A percentile compares a stretch with the other conserved stretches of the same genome.
These are phyloP conservation scores for Limnephilus lunatus DNA, from an alignment of 2,888 invertebrate species.

Conservation along the genomic window DNA sequence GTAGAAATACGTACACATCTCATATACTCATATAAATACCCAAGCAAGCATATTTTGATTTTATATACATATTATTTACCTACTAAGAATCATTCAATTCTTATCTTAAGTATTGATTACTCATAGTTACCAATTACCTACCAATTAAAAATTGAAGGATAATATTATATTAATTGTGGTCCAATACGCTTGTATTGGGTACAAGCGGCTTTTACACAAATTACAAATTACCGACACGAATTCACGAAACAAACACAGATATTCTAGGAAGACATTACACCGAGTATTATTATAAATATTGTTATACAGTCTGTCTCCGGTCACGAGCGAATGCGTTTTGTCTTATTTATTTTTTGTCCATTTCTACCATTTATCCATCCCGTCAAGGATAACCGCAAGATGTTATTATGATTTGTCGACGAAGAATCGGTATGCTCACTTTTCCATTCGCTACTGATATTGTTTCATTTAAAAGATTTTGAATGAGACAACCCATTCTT, in stretches of 20 bases:
- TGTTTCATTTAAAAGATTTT: neutral
- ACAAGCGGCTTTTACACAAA: too few species aligned
- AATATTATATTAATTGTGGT: neutral
- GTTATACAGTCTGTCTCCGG: neutral
- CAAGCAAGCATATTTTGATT: too few species aligned
- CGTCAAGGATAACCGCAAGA: slow-evolving; percentile 33
- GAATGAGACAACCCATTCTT: too few species aligned
- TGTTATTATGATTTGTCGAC: neutral
- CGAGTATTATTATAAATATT: too few species aligned
- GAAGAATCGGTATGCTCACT: neutral
- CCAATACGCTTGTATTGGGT: neutral
- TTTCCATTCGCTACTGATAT: neutral
- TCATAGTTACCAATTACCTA: neutral
- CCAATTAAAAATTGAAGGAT: neutral
- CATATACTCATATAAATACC: too few species aligned
- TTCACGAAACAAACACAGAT: too few species aligned
- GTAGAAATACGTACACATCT: too few species aligned
- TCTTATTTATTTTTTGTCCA: slow-evolving; percentile 34
- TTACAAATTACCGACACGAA: neutral
- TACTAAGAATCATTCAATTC: too few species aligned
- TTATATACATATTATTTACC: too few species aligned
- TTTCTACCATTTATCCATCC: neutral
- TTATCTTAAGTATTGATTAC: neutral
- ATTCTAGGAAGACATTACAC: slow-evolving; percentile 11
- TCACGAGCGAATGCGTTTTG: slow-evolving; percentile 25